Evolutionary conservation across 2,113 vertebrate genomes (phyloP), one percentile per base, ranked within the genome.

Genomic region (Xiphophorus hellerii): DNA sequence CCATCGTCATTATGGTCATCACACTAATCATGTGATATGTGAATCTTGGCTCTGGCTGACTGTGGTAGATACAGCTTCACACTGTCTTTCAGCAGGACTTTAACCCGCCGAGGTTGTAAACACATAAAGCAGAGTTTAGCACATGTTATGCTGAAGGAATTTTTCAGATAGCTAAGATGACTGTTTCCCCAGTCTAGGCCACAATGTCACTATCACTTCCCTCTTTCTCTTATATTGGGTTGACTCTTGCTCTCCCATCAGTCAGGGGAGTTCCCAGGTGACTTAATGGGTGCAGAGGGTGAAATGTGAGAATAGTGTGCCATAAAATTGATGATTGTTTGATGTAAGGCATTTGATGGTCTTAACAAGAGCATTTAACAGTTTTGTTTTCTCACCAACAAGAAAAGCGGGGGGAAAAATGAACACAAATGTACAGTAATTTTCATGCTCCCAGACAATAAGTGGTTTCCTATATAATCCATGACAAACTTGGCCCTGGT

Each of bases 201-300:
- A 69, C 75, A 83, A 77, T 69, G 70, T 66, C 69, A 51, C 70
- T 78, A 74, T 72, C 68, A 90, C 78, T 76, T 89, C 82, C 77
- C 48, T 63, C 20, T 86, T 72, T 78, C 14, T 12, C 13, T 62
- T 28, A 51, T 9, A 63, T 48, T 15, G 35, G 77, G 66, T 70
- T 74, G 72, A 71, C 63, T 70, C 60, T 88, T 62, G n/a, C 71
- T 74, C 22, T 73, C 39, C 35, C 11, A 58, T 84, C 20, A 80
- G 58, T 66, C 37, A 14, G 73, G 90, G 88, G 69, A 91, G 69
- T 84, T 91, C 84, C 88, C 83, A 83, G 64, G 78, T 77, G 64
- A 20, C 67, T 64, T 51, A 64, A 74, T 71, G 28, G 66, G 54
- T 62, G 6, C 62, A 35, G 8, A 20, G 42, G 54, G 13, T 69